A percentile compares a stretch with the other conserved stretches of the same genome.
These are phyloP conservation scores for Jacana jacana DNA, from an alignment of 2,113 vertebrate species.

Conservation along the genomic window DNA sequence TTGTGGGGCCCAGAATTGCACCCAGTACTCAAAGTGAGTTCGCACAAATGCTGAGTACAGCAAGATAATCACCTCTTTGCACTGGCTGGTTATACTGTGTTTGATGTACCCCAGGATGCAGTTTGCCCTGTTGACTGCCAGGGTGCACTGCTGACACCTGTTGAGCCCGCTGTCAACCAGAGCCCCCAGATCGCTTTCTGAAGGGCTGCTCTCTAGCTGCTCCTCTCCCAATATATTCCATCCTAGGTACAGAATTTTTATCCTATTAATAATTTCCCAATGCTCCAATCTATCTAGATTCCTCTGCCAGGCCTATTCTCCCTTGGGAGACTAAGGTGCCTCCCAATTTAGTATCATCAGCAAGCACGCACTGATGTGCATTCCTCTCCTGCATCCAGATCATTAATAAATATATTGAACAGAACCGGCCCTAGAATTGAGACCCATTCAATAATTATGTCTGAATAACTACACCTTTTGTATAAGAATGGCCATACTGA, in stretches of 20 bases:
- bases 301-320: not conserved
- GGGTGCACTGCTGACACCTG: not conserved
- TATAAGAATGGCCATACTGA: not conserved
- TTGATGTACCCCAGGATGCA: not conserved
- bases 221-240: not conserved
- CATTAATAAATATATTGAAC: not conserved
- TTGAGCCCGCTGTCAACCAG: not conserved
- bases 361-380: not conserved
- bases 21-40: not conserved
- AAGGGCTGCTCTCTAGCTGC: not conserved
- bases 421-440: not conserved
- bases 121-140: not conserved
- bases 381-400: not conserved
- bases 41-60: too few species aligned
- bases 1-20: not conserved
- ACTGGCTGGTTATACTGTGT: not conserved
- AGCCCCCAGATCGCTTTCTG: too few species aligned
- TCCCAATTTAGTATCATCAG: not conserved
- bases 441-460: not conserved
- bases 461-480: not conserved
- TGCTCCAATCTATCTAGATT: not conserved
- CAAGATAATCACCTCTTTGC: not conserved
- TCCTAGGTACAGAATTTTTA: not conserved
- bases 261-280: accelerated
- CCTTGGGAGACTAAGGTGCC: not conserved